phyloP scores from a whole-genome alignment of 2,888 invertebrate genomes.

The Tenthredo amoena region DNA sequence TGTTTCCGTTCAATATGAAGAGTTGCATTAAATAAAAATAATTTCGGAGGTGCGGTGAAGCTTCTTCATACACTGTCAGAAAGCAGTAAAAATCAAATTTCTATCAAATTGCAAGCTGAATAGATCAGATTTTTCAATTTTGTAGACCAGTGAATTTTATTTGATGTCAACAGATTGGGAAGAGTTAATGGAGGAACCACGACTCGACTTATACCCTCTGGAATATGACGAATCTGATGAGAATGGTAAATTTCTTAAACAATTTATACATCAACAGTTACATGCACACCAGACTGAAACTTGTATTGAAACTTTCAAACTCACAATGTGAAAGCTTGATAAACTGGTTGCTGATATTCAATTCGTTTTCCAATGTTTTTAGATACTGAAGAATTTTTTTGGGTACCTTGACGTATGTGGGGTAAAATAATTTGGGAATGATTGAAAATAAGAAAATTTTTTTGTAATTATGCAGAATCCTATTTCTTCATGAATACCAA shows the following conservation, averaged over 20 bases:
- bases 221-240: constrained; percentile 73
- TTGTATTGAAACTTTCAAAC: not conserved
- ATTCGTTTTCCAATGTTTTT: not conserved
- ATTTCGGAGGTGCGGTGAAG: too few species aligned
- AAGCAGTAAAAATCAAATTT: not conserved
- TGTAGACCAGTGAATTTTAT: not conserved
- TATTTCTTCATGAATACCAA: not conserved
- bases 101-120: not conserved
- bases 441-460: not conserved
- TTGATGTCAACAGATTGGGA: constrained; percentile 70
- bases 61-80: not conserved
- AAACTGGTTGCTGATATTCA: not conserved
- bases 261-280: not conserved
- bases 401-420: not conserved
- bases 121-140: not conserved
- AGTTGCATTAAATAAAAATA: not conserved
- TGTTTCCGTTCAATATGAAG: not conserved
- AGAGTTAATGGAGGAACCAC: constrained; percentile 75
- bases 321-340: constrained; percentile 10
- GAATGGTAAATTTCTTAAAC: constrained; percentile 64
- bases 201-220: constrained; percentile 72
- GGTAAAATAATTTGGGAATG: not conserved
- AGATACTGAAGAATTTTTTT: not conserved
- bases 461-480: not conserved
- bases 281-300: not conserved